A percentile compares a stretch with the other conserved stretches of the same genome.
These are phyloP conservation scores for Polymixis lichenea DNA, from an alignment of 2,888 invertebrate species.

Conservation along the genomic window DNA sequence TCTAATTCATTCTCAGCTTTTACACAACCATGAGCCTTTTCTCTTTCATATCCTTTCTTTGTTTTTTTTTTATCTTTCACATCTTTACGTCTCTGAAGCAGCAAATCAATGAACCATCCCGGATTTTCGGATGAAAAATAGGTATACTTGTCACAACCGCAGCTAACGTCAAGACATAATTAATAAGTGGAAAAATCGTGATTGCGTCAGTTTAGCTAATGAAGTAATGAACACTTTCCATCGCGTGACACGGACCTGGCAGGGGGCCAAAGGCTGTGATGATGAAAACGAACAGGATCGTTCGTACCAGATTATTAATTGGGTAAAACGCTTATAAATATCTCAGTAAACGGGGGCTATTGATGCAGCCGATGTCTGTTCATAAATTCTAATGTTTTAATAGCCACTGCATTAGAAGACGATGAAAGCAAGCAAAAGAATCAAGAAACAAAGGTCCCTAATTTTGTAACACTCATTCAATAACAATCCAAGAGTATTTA, in stretches of 20 bases:
- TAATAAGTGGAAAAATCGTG: conserved; percentile 48
- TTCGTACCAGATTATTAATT: not conserved
- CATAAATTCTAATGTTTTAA: not conserved
- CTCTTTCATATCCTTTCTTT: too few species aligned
- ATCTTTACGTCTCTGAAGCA: too few species aligned
- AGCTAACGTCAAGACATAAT: conserved; percentile 33
- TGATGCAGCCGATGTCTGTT: not conserved
- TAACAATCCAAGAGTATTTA: too few species aligned
- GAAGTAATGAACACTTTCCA: conserved; percentile 40
- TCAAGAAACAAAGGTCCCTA: too few species aligned
- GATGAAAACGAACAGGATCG: conserved; percentile 24
- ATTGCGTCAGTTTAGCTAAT: conserved; percentile 27
- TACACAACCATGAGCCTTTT: not conserved
- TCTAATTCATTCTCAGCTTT: too few species aligned
- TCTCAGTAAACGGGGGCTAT: not conserved
- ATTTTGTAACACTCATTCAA: too few species aligned
- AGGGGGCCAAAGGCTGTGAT: conserved; percentile 35
- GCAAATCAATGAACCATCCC: not conserved
- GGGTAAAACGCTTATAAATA: not conserved
- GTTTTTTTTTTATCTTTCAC: too few species aligned
- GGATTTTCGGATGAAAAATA: not conserved
- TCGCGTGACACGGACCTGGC: conserved; percentile 34
- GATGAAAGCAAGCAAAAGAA: too few species aligned
- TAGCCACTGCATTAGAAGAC: not conserved
- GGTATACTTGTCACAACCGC: not conserved